phyloP scores from a whole-genome alignment of 1,140 invertebrate species.

The Procambarus clarkii region DNA sequence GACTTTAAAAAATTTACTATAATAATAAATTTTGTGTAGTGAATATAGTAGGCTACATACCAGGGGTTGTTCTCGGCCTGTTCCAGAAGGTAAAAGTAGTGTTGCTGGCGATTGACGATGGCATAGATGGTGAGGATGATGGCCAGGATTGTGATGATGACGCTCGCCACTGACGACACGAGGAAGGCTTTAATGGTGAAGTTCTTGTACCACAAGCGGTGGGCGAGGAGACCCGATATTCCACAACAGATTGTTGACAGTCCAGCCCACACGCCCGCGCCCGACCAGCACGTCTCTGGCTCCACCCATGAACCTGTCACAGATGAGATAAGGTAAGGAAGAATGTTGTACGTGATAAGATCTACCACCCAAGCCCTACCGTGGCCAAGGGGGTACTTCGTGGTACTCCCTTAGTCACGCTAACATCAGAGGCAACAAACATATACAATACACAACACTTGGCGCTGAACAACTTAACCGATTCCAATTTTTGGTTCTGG shows the following conservation, averaged over 20 bases:
- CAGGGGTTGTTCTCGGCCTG: constrained; percentile 34
- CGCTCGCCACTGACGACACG: constrained; percentile 35
- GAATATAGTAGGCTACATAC: constrained; percentile 23
- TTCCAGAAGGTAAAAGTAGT: constrained; percentile 25
- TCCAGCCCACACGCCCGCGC: constrained; percentile 46
- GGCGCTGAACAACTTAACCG: too few species aligned
- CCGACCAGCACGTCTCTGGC: constrained; percentile 59
- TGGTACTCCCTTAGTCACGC: too few species aligned
- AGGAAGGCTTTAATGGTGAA: constrained; percentile 53
- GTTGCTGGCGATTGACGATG: constrained; percentile 41
- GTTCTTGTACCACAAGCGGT: constrained; percentile 57
- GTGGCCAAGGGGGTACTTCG: too few species aligned
- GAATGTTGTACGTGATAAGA: too few species aligned
- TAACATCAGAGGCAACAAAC: too few species aligned
- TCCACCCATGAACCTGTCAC: constrained; percentile 48
- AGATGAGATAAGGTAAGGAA: not conserved
- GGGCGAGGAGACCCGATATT: constrained; percentile 36
- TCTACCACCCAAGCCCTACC: too few species aligned
- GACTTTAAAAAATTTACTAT: too few species aligned
- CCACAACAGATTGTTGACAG: constrained; percentile 28
- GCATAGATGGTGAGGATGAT: constrained; percentile 52
- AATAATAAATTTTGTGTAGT: too few species aligned
- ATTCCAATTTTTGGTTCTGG: too few species aligned
- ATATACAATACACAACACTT: too few species aligned
- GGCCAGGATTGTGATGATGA: constrained; percentile 33